Evolutionary conservation across 2,113 vertebrate species (phyloP).

Genomic region (Micronycteris hirsuta): DNA sequence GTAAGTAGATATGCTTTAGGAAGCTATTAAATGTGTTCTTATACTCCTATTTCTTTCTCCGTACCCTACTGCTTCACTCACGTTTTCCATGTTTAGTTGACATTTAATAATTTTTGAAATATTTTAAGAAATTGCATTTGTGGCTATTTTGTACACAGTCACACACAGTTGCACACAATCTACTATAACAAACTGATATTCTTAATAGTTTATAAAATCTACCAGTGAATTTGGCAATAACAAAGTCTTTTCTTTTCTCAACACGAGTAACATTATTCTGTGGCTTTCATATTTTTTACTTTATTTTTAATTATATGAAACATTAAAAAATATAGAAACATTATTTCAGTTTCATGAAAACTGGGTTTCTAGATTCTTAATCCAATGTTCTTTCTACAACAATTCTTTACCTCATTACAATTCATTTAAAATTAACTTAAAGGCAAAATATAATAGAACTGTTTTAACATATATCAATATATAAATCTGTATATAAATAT

Average conservation of each 20-base stretch:
- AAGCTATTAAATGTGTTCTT: neutral
- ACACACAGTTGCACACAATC: neutral
- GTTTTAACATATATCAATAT: neutral
- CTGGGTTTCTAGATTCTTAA: neutral
- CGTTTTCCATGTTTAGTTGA: neutral
- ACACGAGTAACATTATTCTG: neutral
- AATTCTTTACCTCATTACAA: neutral
- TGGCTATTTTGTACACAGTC: neutral
- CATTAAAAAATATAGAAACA: neutral
- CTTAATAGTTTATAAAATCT: neutral
- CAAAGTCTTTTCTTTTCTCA: neutral
- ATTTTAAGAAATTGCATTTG: neutral
- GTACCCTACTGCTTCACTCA: accelerated
- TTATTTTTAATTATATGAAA: neutral
- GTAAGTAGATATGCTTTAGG: neutral
- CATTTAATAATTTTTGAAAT: neutral
- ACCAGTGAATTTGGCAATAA: neutral
- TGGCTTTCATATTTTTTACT: neutral
- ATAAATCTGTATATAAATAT: too few species aligned
- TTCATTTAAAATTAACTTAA: neutral
- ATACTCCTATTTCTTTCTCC: neutral
- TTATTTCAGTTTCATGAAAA: neutral
- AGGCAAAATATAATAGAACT: neutral
- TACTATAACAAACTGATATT: neutral
- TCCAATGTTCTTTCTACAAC: neutral